Evolutionary conservation across 1,140 invertebrate species (phyloP).

Genomic region (Megathymus violae): DNA sequence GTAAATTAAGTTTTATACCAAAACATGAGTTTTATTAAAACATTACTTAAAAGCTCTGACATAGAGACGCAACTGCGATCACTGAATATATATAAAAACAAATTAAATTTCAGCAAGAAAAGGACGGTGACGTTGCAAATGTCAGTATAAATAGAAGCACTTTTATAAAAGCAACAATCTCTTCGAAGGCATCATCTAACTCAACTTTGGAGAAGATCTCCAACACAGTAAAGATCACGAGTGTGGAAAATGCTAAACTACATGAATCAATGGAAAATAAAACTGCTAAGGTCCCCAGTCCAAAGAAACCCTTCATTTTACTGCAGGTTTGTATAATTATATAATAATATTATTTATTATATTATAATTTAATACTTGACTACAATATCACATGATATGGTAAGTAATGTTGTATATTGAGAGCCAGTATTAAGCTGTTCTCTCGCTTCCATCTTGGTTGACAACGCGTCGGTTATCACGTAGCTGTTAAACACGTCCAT

Average conservation of each 20-base stretch:
- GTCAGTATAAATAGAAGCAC: constrained; percentile 57
- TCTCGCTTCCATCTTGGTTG: too few relatives aligned
- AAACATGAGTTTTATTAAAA: too few relatives aligned
- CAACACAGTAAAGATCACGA: background rate
- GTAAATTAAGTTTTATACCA: too few relatives aligned
- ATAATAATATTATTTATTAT: background rate
- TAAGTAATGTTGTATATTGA: too few relatives aligned
- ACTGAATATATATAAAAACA: too few relatives aligned
- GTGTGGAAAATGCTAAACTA: constrained; percentile 34
- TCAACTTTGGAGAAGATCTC: constrained; percentile 37
- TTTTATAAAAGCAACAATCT: constrained; percentile 68
- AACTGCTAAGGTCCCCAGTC: constrained; percentile 60
- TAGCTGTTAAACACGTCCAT: too few relatives aligned
- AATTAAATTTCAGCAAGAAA: constrained; percentile 55
- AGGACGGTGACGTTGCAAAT: constrained; percentile 49
- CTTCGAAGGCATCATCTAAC: constrained; percentile 52
- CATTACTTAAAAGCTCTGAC: too few relatives aligned
- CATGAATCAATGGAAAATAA: constrained; percentile 51
- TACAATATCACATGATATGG: too few relatives aligned
- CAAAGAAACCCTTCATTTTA: constrained; percentile 66
- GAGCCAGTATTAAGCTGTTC: too few relatives aligned
- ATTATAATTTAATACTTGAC: too few relatives aligned
- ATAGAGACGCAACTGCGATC: too few relatives aligned
- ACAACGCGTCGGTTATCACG: too few relatives aligned
- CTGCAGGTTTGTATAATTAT: constrained; percentile 60